Base-by-base conservation (phyloP, 2,113 vertebrate species). In the Polyodon spathula region DNA sequence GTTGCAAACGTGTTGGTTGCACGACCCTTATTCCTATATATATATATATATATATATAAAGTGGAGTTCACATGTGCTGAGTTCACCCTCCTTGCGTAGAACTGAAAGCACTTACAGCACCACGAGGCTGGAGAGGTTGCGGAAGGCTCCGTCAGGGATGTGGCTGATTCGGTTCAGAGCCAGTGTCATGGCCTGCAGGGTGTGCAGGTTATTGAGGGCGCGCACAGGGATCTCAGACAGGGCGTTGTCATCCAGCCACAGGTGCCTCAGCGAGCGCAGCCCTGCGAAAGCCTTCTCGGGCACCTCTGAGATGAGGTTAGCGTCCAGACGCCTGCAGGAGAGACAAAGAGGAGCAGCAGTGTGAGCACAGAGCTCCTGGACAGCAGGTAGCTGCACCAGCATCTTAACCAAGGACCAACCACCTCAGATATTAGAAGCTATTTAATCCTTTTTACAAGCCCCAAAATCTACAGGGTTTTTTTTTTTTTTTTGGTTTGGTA, bases 51-150 rank as follows among this genome's bases (percentile, higher is more conserved):
- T n/a, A n/a, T n/a, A n/a, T n/a, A n/a, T n/a, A n/a, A n/a, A n/a
- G n/a, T n/a, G n/a, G n/a, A n/a, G n/a, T n/a, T n/a, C n/a, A n/a
- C n/a, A n/a, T n/a, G n/a, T n/a, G n/a, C n/a, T n/a, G n/a, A n/a
- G n/a, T n/a, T n/a, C n/a, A n/a, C n/a, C n/a, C n/a, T n/a, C n/a
- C n/a, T n/a, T n/a, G n/a, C n/a, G n/a, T n/a, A n/a, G n/a, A n/a
- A n/a, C n/a, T n/a, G n/a, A n/a, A n/a, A n/a, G n/a, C n/a, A 87
- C 95, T 88, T 82, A 98, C 94, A 97, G 81, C 65, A 98, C 95
- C 43, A 97, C 91, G 10, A 98, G 92, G 78, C 90, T 92, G 67
- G 86, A 88, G 73, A 97, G 92, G 79, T 96, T 97, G 79, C 86
- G 86, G 81, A 98, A 98, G 63, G 95, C 92, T 0, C 78, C 83